These are phyloP conservation scores for Hapalemur alaotrensis DNA, from an alignment of 2,797 vertebrate species.

Conservation along the genomic window DNA sequence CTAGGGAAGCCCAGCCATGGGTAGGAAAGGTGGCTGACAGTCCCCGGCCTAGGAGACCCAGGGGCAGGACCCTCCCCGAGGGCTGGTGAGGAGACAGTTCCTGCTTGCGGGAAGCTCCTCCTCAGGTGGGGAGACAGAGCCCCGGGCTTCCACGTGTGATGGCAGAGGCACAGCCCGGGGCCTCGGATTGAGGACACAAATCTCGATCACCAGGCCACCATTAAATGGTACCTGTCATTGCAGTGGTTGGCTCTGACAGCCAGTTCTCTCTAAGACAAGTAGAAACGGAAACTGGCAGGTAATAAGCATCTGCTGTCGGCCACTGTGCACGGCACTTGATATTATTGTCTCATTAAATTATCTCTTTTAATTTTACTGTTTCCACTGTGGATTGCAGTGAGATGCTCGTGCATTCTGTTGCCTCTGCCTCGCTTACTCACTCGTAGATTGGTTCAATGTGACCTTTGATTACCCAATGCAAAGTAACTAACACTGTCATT, in stretches of 20 bases:
- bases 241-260: neutral
- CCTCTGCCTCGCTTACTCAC: neutral
- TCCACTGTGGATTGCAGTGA: rapidly evolving
- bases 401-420: rapidly evolving
- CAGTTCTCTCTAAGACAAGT: neutral
- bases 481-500: neutral
- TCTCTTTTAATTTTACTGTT: neutral
- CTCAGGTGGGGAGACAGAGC: too few relatives aligned
- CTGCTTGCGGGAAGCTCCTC: neutral
- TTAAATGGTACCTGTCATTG: neutral
- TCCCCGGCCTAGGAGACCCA: neutral
- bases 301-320: rapidly evolving
- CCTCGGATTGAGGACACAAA: neutral
- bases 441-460: neutral
- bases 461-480: neutral
- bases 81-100: neutral
- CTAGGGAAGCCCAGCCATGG: neutral
- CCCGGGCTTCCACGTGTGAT: neutral
- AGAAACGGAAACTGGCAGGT: neutral
- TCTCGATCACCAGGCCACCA: neutral
- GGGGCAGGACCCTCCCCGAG: neutral
- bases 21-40: neutral
- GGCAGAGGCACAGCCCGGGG: neutral
- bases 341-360: neutral
- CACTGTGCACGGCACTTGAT: neutral